Evolutionary conservation across 2,797 vertebrate species (phyloP).

Genomic region (Enteromius anoplus): DNA sequence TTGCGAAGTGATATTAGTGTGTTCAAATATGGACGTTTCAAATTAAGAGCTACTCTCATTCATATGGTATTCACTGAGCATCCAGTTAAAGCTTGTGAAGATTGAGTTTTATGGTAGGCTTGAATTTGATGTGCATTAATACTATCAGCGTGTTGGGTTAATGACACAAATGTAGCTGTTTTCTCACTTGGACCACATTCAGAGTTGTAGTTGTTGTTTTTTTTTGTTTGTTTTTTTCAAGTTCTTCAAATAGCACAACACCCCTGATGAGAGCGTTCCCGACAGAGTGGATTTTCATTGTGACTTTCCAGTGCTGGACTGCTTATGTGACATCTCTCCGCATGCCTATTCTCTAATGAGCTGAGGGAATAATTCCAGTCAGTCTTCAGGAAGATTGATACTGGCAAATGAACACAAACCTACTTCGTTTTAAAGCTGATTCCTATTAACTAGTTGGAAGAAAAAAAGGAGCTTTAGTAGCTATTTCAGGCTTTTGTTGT

Average conservation of each 20-base stretch:
- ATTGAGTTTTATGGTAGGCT: slow-evolving; percentile 54
- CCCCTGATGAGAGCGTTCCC: slow-evolving; percentile 16
- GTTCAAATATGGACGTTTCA: slow-evolving; percentile 31
- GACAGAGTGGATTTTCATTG: slow-evolving; percentile 35
- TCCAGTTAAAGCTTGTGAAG: slow-evolving; percentile 31
- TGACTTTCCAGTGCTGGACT: slow-evolving; percentile 8
- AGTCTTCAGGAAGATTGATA: slow-evolving; percentile 13
- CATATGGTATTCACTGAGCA: slow-evolving; percentile 50
- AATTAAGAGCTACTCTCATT: slow-evolving; percentile 36
- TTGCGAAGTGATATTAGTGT: not conserved
- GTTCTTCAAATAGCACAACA: slow-evolving; percentile 11
- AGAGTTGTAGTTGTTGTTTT: not conserved
- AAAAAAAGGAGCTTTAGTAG: not conserved
- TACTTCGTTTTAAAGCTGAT: not conserved
- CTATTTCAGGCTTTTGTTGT: not conserved
- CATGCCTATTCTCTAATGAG: slow-evolving; percentile 11
- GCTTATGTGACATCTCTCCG: not conserved
- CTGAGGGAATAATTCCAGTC: not conserved
- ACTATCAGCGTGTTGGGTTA: slow-evolving; percentile 17
- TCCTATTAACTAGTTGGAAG: not conserved
- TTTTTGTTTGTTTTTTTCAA: not conserved
- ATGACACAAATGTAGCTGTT: slow-evolving; percentile 18
- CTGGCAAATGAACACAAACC: slow-evolving; percentile 42
- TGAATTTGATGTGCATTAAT: slow-evolving; percentile 46
- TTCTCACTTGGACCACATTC: slow-evolving; percentile 16